These are phyloP conservation scores for Caenorhabditis afra DNA, from an alignment of 2,888 invertebrate species.

Conservation along the genomic window DNA sequence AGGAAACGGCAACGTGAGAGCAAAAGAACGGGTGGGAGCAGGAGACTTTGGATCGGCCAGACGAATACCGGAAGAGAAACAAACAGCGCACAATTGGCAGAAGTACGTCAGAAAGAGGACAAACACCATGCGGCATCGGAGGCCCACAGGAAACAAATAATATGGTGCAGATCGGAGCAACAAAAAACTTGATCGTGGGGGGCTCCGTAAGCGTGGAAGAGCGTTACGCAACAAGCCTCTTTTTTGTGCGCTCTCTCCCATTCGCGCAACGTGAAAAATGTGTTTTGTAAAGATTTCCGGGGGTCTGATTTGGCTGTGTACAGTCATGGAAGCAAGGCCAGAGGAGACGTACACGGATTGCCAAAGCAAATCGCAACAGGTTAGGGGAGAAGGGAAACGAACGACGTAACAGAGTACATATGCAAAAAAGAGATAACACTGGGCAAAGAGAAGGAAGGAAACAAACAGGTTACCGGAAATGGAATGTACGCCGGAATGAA, in stretches of 20 bases:
- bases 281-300: background rate
- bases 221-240: slow-evolving; percentile 30
- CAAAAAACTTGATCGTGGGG: slow-evolving; percentile 52
- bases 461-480: slow-evolving; percentile 52
- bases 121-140: slow-evolving; percentile 37
- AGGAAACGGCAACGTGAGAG: slow-evolving; percentile 33
- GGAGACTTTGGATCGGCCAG: slow-evolving; percentile 27
- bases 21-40: background rate
- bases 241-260: no score
- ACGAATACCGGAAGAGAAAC: slow-evolving; percentile 60
- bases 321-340: background rate
- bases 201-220: slow-evolving; percentile 23
- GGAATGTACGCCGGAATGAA: slow-evolving; percentile 2
- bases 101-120: slow-evolving; percentile 59
- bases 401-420: slow-evolving; percentile 22
- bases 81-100: slow-evolving; percentile 55
- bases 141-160: slow-evolving; percentile 57
- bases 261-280: slow-evolving; percentile 23
- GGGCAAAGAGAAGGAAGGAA: slow-evolving; percentile 5
- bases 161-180: slow-evolving; percentile 53
- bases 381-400: slow-evolving; percentile 1
- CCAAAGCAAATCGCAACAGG: slow-evolving; percentile 30
- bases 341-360: slow-evolving; percentile 14
- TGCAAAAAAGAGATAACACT: slow-evolving; percentile 27
- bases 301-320: background rate